phyloP scores from a whole-genome alignment of 1,140 invertebrate genomes.

The Drosophila pandora region DNA sequence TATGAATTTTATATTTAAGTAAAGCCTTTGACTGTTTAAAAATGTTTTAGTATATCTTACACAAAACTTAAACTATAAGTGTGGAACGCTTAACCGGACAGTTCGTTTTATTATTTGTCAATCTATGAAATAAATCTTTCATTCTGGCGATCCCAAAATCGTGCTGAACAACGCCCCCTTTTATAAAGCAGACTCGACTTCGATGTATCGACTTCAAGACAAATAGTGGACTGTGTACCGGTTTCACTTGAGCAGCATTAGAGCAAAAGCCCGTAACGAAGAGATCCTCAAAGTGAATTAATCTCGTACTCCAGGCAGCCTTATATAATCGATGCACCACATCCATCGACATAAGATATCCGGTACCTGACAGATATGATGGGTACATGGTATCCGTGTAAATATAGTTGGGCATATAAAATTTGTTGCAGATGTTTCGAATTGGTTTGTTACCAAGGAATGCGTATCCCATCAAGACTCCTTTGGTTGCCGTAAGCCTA shows the following conservation, averaged over 20 bases:
- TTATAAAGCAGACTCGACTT: not conserved
- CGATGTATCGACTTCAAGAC: not conserved
- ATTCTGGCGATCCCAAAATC: too few relatives aligned
- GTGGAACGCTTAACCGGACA: too few relatives aligned
- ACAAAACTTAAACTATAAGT: too few relatives aligned
- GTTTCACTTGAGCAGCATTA: not conserved
- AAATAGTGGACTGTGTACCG: constrained; percentile 23
- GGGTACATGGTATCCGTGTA: constrained; percentile 90
- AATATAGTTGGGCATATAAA: constrained; percentile 93
- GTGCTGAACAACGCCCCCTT: too few relatives aligned
- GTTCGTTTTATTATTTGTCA: too few relatives aligned
- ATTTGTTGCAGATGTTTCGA: constrained; percentile 66
- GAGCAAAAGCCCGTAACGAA: constrained; percentile 89
- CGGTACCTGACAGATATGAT: constrained; percentile 93
- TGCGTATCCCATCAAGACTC: constrained; percentile 88
- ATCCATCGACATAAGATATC: constrained; percentile 90
- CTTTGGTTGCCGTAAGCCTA: constrained; percentile 68
- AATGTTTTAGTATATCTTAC: too few relatives aligned
- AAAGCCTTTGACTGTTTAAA: too few relatives aligned
- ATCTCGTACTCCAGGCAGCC: constrained; percentile 87
- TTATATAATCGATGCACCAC: constrained; percentile 88
- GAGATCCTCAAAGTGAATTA: constrained; percentile 93
- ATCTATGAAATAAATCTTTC: too few relatives aligned
- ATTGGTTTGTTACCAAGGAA: constrained; percentile 86
- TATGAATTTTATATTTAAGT: too few relatives aligned